Evolutionary conservation across 2,888 invertebrate species (phyloP).

Genomic region (Agonopterix heracliana): DNA sequence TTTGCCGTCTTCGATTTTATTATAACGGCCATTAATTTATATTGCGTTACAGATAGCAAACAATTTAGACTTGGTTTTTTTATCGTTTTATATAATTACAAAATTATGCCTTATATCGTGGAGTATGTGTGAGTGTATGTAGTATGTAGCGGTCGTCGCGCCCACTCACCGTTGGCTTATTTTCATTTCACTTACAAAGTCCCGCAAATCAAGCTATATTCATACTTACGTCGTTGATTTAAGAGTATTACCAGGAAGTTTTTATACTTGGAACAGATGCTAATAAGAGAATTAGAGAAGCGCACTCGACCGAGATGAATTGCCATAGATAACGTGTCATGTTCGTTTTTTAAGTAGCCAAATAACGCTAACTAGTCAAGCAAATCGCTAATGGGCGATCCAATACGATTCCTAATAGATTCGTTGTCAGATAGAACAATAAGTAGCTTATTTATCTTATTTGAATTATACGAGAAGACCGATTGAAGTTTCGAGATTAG

Average conservation of each 20-base stretch:
- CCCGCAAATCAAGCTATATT: no score
- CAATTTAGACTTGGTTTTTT: slow-evolving; percentile 57
- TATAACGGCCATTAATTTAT: slow-evolving; percentile 64
- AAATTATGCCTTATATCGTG: slow-evolving; percentile 66
- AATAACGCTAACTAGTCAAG: slow-evolving; percentile 45
- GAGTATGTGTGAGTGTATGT: slow-evolving; percentile 34
- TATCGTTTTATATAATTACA: slow-evolving; percentile 72
- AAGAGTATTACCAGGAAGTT: slow-evolving; percentile 9
- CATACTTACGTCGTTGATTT: no score
- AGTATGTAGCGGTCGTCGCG: slow-evolving; percentile 38
- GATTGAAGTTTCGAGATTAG: no score
- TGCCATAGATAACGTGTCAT: slow-evolving; percentile 59
- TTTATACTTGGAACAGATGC: slow-evolving; percentile 11
- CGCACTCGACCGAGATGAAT: slow-evolving; percentile 53
- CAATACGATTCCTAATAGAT: slow-evolving; percentile 23
- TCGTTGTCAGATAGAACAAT: slow-evolving; percentile 19
- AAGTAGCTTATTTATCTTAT: background rate
- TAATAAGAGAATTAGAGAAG: slow-evolving; percentile 54
- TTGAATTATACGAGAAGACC: no score
- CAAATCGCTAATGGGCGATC: slow-evolving; percentile 49
- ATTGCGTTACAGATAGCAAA: slow-evolving; percentile 68
- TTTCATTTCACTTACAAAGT: no score
- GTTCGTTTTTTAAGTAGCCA: slow-evolving; percentile 56
- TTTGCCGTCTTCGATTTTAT: slow-evolving; percentile 60
- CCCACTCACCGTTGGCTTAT: slow-evolving; percentile 40